Percentiles rank a stretch among this genome's conserved stretches.
Conservation (phyloP, 1,140 invertebrate species). For the Drosophila triauraria region DNA sequence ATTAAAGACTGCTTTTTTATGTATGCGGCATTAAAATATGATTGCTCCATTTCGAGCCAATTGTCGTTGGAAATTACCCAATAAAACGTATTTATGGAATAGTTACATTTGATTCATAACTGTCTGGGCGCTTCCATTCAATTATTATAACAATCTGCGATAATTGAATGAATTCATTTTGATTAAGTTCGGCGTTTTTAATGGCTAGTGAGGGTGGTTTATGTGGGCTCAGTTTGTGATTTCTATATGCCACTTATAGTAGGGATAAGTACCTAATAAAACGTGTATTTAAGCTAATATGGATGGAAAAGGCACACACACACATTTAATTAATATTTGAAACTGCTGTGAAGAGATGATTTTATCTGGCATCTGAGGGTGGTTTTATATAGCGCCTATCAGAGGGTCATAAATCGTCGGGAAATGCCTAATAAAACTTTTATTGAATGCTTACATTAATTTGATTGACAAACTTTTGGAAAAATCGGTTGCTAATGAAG, state of each 20-base stretch:
- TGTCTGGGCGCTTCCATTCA: not conserved
- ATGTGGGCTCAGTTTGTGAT: conserved; percentile 6
- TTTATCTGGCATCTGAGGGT: not conserved
- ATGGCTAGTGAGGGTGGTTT: not conserved
- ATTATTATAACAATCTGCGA: conserved; percentile 8
- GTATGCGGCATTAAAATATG: conserved; percentile 3
- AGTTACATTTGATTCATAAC: conserved; percentile 9
- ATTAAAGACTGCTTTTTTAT: conserved; percentile 7
- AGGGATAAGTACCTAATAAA: conserved; percentile 26
- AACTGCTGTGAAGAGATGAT: not conserved
- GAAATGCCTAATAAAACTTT: conserved; percentile 14
- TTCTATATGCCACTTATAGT: not conserved
- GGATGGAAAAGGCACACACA: not conserved
- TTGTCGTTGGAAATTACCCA: conserved; percentile 7
- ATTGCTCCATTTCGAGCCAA: not conserved
- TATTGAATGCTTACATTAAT: conserved; percentile 10
- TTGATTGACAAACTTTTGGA: conserved; percentile 23
- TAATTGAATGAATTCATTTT: conserved; percentile 19
- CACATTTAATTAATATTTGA: not conserved
- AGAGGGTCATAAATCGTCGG: conserved; percentile 1
- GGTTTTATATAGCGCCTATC: not conserved
- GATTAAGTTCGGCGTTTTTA: not conserved
- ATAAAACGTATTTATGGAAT: conserved; percentile 4
- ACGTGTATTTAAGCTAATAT: conserved; percentile 1
- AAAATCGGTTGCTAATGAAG: not conserved